Evolutionary conservation across 2,888 invertebrate genomes (phyloP), one percentile per base, ranked within the genome.

Genomic region (Catocala nupta): DNA sequence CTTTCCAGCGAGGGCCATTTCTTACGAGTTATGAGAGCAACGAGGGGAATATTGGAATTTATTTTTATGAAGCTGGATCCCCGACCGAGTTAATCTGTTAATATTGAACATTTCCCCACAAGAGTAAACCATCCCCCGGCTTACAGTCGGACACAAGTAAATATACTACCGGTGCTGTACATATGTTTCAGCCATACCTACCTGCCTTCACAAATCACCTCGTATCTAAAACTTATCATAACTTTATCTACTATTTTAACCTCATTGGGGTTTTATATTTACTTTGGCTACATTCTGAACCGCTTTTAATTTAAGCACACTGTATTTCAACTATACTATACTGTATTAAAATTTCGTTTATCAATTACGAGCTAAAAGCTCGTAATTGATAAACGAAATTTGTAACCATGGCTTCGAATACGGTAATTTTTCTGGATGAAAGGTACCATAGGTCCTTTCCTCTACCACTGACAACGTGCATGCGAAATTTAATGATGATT

Each of bases 21-120:
- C 90, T 89, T 89, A 82, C 83, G 84, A 89, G 87, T 90, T 91
- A 90, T 90, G 89, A 89, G 88, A 88, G 88, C 85, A 88, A 85
- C 86, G 88, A 86, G 89, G 87, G 86, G 87, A 88, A 89, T 90
- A 90, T 90, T 89, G 88, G 90, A 89, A 90, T 89, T 89, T 90
- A 90, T 90, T 90, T 90, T 90, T 90, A 90, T 89, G 89, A 89
- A 89, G 88, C 87, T 73, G 80, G 85, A 86, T 86, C 85, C 86
- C 87, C 88, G 78, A 86, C 86, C 85, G 85, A 89, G 90, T 87
- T 90, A 90, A 90, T 90, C 90, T 90, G 90, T 90, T 92, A 90
- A 92, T 91, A 92, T 91, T 91, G 90, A 88, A 88, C 87, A 89
- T 90, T 90, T 84, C 80, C 82, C 87, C 85, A 80, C 85, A 83